Evolutionary conservation across 2,797 vertebrate genomes (phyloP), one percentile per base, ranked within the genome.

Genomic region (Rousettus madagascariensis): DNA sequence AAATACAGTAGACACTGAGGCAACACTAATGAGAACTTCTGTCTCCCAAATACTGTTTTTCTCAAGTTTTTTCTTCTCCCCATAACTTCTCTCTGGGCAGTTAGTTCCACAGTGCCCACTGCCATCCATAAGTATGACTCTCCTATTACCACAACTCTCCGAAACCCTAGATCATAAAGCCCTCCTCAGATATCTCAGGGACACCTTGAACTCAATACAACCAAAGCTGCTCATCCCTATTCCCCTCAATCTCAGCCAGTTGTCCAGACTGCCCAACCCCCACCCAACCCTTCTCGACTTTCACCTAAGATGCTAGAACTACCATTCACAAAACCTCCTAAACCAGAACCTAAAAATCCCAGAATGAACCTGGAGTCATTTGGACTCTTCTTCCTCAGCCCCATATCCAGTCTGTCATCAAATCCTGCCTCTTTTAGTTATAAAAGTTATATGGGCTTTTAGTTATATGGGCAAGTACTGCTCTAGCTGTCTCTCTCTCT

Each of bases 221-320:
- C 33, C 61, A 22, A 28, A 28, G 49, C 28, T 53, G 17, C 16
- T 63, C 57, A 15, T 15, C 57, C 7, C 8, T n/a, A 12, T 24
- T 69, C 57, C 61, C 41, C 12, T 55, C 26, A 61, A 61, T 41
- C 15, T 72, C 36, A 41, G 36, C 41, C 16, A 33, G 19, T 16
- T 36, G n/a, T 30, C 30, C 33, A 8, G 65, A 22, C 19, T 12
- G 38, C 16, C 41, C 41, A n/a, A 1, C 30, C 8, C 10, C 1
- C 2, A 8, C 5, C 8, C 2, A 5, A 30, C 9, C 30, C 55
- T 41, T 53, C n/a, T 28, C 3, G 1, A 9, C 11, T 24, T 2
- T 51, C 66, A 43, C 33, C 55, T 87, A 36, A 57, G 61, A 92
- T n/a, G 69, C 41, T 0, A 38, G 33, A 46, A 51, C 19, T 38